These are phyloP conservation scores for Teleogryllus occipitalis DNA, from an alignment of 1,140 invertebrate species.

Conservation along the genomic window DNA sequence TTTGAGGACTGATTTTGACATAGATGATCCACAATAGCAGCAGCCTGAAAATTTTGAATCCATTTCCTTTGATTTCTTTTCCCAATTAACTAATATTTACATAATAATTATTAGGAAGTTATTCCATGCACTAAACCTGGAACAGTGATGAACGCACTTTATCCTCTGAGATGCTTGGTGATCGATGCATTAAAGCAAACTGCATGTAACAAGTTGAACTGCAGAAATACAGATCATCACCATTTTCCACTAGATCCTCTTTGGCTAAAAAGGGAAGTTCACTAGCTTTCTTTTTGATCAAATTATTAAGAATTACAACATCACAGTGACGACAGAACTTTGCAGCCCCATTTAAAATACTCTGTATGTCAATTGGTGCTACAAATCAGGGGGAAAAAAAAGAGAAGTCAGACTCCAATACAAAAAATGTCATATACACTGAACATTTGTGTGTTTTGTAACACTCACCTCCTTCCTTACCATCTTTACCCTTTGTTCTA, in stretches of 20 bases:
- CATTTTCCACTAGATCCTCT: conserved; percentile 51
- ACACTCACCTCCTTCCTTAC: conserved; percentile 60
- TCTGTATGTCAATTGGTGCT: conserved; percentile 78
- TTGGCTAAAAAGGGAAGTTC: conserved; percentile 66
- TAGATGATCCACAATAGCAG: conserved; percentile 52
- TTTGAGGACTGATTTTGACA: conserved; percentile 28
- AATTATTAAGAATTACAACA: conserved; percentile 73
- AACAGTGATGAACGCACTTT: conserved; percentile 19
- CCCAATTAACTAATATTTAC: neutral
- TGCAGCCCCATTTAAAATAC: conserved; percentile 75
- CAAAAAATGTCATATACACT: neutral
- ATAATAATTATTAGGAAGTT: neutral
- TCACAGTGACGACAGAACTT: conserved; percentile 90
- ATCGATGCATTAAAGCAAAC: conserved; percentile 58
- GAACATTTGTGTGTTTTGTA: neutral
- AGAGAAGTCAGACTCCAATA: neutral
- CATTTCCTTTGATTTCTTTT: conserved; percentile 17
- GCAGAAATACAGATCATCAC: conserved; percentile 71
- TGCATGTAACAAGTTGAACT: conserved; percentile 77
- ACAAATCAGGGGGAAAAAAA: conserved; percentile 26
- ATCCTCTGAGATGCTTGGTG: conserved; percentile 35
- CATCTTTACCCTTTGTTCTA: conserved; percentile 71
- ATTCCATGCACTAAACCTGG: neutral
- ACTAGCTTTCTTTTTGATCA: conserved; percentile 69
- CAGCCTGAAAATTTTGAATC: conserved; percentile 37